phyloP scores from a whole-genome alignment of 1,140 invertebrate species.

The Solenopsis fugax region DNA sequence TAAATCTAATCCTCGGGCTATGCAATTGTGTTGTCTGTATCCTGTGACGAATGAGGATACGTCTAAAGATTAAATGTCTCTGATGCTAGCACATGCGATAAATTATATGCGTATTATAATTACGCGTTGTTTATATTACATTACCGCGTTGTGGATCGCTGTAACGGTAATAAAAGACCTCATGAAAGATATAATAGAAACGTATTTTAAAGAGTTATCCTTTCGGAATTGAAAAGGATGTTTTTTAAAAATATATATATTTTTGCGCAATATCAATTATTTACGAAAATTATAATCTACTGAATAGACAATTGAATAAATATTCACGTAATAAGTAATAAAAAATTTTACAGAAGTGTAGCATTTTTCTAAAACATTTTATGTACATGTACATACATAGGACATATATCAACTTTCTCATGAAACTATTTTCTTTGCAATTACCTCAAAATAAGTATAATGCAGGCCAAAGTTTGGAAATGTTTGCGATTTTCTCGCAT shows the following conservation, averaged over 20 bases:
- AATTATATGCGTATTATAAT: constrained; percentile 25
- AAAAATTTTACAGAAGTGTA: neutral
- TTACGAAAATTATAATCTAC: constrained; percentile 9
- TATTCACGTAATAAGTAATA: neutral
- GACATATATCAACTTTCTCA: neutral
- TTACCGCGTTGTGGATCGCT: neutral
- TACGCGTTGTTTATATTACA: constrained; percentile 20
- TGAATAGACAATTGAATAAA: neutral
- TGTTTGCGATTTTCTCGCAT: no score
- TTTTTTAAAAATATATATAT: constrained; percentile 11
- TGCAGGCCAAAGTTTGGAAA: no score
- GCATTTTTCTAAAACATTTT: neutral
- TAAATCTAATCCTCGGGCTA: constrained; percentile 50
- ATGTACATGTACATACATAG: neutral
- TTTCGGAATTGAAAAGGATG: neutral
- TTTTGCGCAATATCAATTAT: neutral
- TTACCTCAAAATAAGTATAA: neutral
- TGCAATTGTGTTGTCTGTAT: constrained; percentile 51
- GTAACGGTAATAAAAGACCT: neutral
- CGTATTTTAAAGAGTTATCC: neutral
- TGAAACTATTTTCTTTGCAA: constrained; percentile 1
- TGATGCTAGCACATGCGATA: neutral
- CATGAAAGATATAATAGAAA: neutral
- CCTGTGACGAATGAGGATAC: constrained; percentile 49
- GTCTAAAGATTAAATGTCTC: constrained; percentile 43